Evolutionary conservation across 2,797 vertebrate species (phyloP).

Genomic region (Gadopsis bispinosus): DNA sequence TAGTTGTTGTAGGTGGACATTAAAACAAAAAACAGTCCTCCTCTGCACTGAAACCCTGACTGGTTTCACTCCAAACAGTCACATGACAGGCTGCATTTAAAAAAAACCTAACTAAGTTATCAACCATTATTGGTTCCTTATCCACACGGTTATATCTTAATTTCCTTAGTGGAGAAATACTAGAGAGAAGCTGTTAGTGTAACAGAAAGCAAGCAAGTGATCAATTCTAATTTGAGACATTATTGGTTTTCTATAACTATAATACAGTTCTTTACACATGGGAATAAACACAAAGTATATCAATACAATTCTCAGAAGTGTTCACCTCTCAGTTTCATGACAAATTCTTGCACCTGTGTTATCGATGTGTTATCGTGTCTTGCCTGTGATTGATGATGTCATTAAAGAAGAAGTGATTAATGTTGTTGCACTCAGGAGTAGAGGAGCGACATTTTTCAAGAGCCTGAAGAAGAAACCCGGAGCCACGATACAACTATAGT

Average conservation of each 20-base stretch:
- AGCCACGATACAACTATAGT: background rate
- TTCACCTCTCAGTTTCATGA: background rate
- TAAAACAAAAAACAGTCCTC: conserved; percentile 16
- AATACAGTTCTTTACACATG: background rate
- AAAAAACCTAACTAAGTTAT: background rate
- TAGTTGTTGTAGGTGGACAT: conserved; percentile 1
- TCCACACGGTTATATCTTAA: background rate
- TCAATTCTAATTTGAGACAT: background rate
- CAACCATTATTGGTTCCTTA: background rate
- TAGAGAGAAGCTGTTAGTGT: background rate
- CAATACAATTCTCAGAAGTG: background rate
- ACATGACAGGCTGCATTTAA: background rate
- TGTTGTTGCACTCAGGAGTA: background rate
- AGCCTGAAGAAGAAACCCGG: background rate
- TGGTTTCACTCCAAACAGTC: background rate
- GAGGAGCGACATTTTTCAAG: background rate
- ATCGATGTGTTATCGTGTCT: background rate
- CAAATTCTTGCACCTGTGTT: background rate
- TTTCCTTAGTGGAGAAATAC: background rate
- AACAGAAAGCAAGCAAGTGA: background rate
- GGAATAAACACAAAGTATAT: background rate
- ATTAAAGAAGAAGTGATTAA: conserved; percentile 10
- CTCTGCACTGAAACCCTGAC: conserved; percentile 1
- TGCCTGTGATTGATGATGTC: conserved; percentile 18
- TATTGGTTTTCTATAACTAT: background rate